Evolutionary conservation across 2,113 vertebrate genomes (phyloP).

Genomic region (Piprites chloris): DNA sequence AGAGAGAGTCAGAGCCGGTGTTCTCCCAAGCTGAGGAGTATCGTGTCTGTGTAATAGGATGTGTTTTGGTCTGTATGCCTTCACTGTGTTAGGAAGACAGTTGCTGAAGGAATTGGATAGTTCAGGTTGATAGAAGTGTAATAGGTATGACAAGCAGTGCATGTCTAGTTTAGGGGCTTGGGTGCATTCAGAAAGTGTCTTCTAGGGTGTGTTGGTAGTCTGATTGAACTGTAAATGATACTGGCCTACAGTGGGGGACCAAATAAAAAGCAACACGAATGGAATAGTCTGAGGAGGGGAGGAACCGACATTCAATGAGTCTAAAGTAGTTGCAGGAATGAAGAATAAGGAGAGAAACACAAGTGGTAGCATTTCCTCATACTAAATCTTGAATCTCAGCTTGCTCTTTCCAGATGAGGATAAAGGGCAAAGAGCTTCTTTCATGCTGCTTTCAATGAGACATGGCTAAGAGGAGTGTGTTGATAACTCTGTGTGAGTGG

Average conservation of each 20-base stretch:
- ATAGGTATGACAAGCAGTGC: background rate
- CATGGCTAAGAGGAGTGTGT: background rate
- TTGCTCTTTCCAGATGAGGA: background rate
- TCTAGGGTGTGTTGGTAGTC: background rate
- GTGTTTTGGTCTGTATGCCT: background rate
- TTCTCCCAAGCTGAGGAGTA: background rate
- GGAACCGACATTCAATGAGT: fast-evolving
- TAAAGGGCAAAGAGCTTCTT: background rate
- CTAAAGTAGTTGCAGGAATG: background rate
- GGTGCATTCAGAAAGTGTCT: background rate
- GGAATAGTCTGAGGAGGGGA: background rate
- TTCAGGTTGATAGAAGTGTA: background rate
- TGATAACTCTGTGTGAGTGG: background rate
- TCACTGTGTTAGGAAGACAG: background rate
- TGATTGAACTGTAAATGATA: background rate
- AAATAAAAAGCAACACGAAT: background rate
- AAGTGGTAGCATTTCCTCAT: background rate
- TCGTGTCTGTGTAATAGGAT: background rate
- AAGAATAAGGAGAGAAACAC: background rate
- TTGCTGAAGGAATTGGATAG: background rate
- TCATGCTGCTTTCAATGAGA: background rate
- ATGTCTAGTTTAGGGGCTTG: background rate
- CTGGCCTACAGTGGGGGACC: background rate
- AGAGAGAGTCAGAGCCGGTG: background rate
- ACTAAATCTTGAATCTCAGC: background rate